These are phyloP conservation scores for Lagenorhynchus albirostris DNA, from an alignment of 2,113 vertebrate genomes.

Conservation along the genomic window DNA sequence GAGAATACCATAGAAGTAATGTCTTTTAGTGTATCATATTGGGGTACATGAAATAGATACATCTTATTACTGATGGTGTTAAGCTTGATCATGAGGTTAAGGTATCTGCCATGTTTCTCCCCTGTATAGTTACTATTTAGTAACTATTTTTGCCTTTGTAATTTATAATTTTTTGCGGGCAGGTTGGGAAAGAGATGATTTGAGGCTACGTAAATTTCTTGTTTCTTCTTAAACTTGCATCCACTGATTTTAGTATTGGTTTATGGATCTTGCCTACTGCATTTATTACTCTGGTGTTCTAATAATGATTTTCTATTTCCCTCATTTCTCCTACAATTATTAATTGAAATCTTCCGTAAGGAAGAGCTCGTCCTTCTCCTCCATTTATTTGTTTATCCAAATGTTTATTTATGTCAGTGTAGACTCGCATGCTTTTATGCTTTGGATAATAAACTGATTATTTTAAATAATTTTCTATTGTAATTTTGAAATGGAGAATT, in stretches of 20 bases:
- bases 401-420: background rate
- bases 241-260: background rate
- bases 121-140: background rate
- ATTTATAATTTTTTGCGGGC: background rate
- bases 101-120: background rate
- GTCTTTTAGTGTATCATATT: background rate
- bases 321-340: background rate
- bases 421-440: background rate
- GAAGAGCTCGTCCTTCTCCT: background rate
- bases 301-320: background rate
- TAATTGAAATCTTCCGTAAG: background rate
- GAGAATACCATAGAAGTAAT: background rate
- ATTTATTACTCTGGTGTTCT: background rate
- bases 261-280: background rate
- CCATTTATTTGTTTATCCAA: background rate
- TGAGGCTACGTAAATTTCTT: background rate
- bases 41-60: background rate
- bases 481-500: background rate
- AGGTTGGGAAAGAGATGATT: background rate
- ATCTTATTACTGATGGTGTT: background rate
- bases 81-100: background rate
- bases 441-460: background rate
- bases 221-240: background rate
- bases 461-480: background rate
- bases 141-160: background rate